Conservation (phyloP, 2,113 vertebrate genomes). For the Grallaria varia region DNA sequence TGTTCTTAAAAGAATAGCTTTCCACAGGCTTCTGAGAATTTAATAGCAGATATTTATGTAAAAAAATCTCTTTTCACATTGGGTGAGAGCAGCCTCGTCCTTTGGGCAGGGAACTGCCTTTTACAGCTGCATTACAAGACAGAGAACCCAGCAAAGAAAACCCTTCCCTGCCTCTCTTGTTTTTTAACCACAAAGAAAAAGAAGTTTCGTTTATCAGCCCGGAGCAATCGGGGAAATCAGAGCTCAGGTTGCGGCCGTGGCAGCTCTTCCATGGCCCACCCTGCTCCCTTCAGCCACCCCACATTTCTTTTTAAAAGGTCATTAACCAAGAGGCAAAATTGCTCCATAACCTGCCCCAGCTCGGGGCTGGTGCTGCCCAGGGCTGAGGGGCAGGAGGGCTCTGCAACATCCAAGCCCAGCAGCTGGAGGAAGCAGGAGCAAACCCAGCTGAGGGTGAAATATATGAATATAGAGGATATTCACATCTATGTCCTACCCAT, state of each 20-base stretch:
- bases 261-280: conserved; percentile 30
- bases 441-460: neutral
- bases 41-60: neutral
- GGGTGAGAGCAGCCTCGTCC: neutral
- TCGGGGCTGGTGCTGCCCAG: neutral
- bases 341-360: neutral
- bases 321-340: conserved; percentile 43
- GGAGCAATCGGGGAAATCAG: conserved; percentile 15
- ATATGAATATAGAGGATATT: neutral
- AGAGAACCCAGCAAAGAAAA: conserved; percentile 32
- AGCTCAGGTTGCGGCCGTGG: conserved; percentile 37
- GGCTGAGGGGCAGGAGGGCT: neutral
- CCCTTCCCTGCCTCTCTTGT: conserved; percentile 24
- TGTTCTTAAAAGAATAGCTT: neutral
- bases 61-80: neutral
- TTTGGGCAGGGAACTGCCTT: neutral
- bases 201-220: conserved; percentile 7
- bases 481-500: neutral
- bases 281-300: neutral
- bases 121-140: neutral
- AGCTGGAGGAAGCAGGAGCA: neutral
- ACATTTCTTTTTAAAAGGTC: conserved; percentile 39
- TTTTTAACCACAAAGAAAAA: neutral
- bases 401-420: neutral
- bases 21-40: neutral